Evolutionary conservation across 2,888 invertebrate species (phyloP), one percentile per base, ranked within the genome.

Genomic region (Caenorhabditis sp.): DNA sequence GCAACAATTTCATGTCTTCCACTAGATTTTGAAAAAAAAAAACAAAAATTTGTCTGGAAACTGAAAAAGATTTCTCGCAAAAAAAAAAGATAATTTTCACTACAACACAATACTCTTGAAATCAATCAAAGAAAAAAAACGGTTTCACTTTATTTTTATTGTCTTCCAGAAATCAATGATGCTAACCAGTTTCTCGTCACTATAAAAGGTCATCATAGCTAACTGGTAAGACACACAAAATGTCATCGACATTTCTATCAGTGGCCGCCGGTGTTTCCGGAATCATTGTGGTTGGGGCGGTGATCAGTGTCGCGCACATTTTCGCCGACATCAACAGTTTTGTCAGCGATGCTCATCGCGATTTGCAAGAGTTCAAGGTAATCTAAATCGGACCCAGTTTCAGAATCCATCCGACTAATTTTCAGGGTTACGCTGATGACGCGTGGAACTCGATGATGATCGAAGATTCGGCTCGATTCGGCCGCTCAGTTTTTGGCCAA

Each of bases 291-390:
- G 62, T 73, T 59, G 73, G 73, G 31, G 73, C 68, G 23, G 65
- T 73, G 21, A 53, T 73, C 50, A 65, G 68, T 49, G 73, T 73
- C 19, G 61, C 58, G 54, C 65, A 68, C 51, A 73, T 73, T 51
- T 73, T 65, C 65, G 58, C 65, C 51, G 79, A 79, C 53, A 77
- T 79, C 65, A 71, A 76, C 63, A 66, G 62, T 10, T 79, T 79
- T 51, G 68, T 74, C 53, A 74, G 66, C 53, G 66, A 70, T 62
- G 71, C 77, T 36, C 66, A 62, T n/a, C 62, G 61, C n/a, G 77
- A 77, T 43, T 55, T 79, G 21, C 68, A 62, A 24, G 77, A 77
- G 58, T 79, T 79, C 67, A 62, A 64, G 68, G 78, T 78, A 31
- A 31, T 31, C 31, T 31, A 31, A 31, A 31, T n/a, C n/a, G n/a